Conservation (phyloP, 2,888 invertebrate species). For the Smittia aterrima region DNA sequence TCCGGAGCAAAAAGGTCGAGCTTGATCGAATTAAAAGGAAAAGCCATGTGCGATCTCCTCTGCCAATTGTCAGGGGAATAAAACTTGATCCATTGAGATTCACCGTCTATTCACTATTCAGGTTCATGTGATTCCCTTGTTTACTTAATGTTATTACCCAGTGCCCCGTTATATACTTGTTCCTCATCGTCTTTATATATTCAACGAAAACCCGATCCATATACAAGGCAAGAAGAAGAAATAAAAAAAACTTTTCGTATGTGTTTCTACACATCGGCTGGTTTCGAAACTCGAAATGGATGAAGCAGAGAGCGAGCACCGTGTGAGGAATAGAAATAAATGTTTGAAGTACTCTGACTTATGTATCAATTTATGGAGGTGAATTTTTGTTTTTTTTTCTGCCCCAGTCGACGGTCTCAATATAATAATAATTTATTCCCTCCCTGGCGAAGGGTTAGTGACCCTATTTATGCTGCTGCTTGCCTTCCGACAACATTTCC, state of each 20-base stretch:
- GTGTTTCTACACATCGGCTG: slow-evolving; percentile 21
- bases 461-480: slow-evolving; percentile 28
- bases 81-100: slow-evolving; percentile 1
- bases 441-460: slow-evolving; percentile 37
- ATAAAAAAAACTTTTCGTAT: background rate
- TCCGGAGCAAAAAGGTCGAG: background rate
- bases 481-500: background rate
- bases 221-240: slow-evolving; percentile 13
- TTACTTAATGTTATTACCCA: slow-evolving; percentile 4
- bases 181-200: background rate
- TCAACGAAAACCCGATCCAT: slow-evolving; percentile 5
- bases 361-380: slow-evolving; percentile 25
- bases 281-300: slow-evolving; percentile 17
- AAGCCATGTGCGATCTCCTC: background rate
- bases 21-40: background rate
- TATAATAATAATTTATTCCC: slow-evolving; percentile 25
- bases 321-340: background rate
- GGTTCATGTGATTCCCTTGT: slow-evolving; percentile 18
- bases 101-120: background rate
- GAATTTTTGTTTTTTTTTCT: background rate
- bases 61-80: background rate
- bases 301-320: background rate
- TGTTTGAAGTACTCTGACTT: background rate
- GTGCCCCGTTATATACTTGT: background rate
- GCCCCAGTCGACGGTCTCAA: background rate